Evolutionary conservation across 92 coral and sea anemone species (phyloP).

Genomic region (Phymanthus crucifer): DNA sequence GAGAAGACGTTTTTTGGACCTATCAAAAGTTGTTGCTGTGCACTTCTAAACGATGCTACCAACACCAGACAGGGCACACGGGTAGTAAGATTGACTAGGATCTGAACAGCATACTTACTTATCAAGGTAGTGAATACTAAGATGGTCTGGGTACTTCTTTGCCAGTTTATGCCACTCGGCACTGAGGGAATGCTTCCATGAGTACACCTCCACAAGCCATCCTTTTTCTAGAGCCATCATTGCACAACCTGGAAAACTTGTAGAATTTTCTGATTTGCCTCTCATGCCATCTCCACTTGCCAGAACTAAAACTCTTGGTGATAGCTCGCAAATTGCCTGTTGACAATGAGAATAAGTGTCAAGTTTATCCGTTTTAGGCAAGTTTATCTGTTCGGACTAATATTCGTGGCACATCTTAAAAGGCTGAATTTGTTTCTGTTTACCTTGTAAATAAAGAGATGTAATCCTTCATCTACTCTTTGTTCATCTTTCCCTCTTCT

Average conservation of each 20-base stretch:
- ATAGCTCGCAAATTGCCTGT: constrained; percentile 89
- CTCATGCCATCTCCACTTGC: constrained; percentile 98
- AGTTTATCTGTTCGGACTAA: no score
- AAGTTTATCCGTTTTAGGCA: neutral
- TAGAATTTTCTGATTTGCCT: constrained; percentile 94
- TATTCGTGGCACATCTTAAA: no score
- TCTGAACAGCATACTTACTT: constrained; percentile 58
- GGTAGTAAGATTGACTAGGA: neutral
- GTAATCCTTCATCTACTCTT: constrained; percentile 96
- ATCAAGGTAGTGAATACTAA: constrained; percentile 83
- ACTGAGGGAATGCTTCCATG: constrained; percentile 96
- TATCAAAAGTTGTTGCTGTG: no score
- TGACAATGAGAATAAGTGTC: neutral
- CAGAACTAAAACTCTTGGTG: constrained; percentile 81
- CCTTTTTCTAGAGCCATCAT: constrained; percentile 83
- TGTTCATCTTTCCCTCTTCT: constrained; percentile 98
- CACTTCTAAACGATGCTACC: no score
- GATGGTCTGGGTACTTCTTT: constrained; percentile 74
- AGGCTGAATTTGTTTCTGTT: neutral
- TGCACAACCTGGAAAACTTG: constrained; percentile 98
- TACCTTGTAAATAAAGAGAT: constrained; percentile 96
- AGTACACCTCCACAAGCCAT: constrained; percentile 96
- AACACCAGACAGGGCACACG: no score
- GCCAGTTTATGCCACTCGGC: constrained; percentile 93
- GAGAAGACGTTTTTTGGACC: no score